Conservation (phyloP, 2,888 invertebrate genomes). For the Drosophila glabriapex region DNA sequence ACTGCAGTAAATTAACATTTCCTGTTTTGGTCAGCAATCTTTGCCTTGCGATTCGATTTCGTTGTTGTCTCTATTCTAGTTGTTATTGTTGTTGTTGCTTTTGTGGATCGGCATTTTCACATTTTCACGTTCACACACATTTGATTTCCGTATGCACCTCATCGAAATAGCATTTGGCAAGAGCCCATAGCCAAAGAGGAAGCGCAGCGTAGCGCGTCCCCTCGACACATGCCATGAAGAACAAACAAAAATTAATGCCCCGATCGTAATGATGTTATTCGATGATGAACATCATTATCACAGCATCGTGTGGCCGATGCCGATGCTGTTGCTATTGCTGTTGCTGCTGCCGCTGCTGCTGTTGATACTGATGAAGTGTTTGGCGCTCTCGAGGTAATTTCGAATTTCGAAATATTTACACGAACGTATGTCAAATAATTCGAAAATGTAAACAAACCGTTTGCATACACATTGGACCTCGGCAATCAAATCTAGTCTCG, state of each 20-base stretch:
- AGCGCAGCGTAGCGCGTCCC: slow-evolving; percentile 57
- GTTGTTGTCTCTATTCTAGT: slow-evolving; percentile 12
- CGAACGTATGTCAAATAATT: slow-evolving; percentile 58
- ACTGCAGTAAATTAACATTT: slow-evolving; percentile 67
- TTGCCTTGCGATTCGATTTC: slow-evolving; percentile 25
- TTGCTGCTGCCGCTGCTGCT: not conserved
- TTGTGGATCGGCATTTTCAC: slow-evolving; percentile 16
- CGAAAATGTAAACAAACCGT: slow-evolving; percentile 57
- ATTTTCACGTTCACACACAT: slow-evolving; percentile 51
- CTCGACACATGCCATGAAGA: slow-evolving; percentile 63
- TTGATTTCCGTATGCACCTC: slow-evolving; percentile 74
- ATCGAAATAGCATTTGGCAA: slow-evolving; percentile 77
- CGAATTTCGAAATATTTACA: slow-evolving; percentile 76
- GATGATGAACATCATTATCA: slow-evolving; percentile 24
- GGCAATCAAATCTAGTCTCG: slow-evolving; percentile 29
- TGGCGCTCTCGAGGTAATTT: slow-evolving; percentile 63
- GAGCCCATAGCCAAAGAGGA: slow-evolving; percentile 74
- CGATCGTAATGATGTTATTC: slow-evolving; percentile 53
- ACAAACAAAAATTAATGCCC: slow-evolving; percentile 39
- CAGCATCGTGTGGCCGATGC: slow-evolving; percentile 2
- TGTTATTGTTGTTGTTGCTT: slow-evolving; percentile 18
- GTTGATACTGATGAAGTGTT: slow-evolving; percentile 39
- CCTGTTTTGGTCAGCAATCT: slow-evolving; percentile 45
- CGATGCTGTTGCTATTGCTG: not conserved
- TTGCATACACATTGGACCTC: slow-evolving; percentile 35